Evolutionary conservation across 2,113 vertebrate species (phyloP), one percentile per base, ranked within the genome.

Genomic region (Turdus rufiventris): DNA sequence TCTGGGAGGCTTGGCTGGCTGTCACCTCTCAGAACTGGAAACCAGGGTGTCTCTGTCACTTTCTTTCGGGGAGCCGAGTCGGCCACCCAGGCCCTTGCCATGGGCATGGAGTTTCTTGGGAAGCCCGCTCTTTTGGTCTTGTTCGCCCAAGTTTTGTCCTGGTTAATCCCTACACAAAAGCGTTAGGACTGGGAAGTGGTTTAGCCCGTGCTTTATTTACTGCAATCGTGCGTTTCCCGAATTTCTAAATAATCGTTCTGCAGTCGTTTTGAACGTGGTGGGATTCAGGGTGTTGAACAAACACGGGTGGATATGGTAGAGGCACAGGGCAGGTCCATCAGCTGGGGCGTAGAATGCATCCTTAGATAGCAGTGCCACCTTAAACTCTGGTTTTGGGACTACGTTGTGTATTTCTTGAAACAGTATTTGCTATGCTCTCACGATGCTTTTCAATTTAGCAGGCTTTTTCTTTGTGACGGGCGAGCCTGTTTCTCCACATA

Each of bases 401-500:
- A 2, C 4, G 0, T 6, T 9, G 5, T 20, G 1, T 33, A 2
- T 79, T 62, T 54, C 5, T 57, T 57, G 38, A 61, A 56, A 36
- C 10, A 26, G 36, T 14, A 10, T 33, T 60, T 60, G 23, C 33
- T 42, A 0, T 43, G 25, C 21, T 60, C 0, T 56, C 45, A 7
- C 18, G 10, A 16, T 47, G 17, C 31, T 58, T 61, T 53, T 58
- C 24, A 48, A 4, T 62, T 21, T 42, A 65, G 25, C 16, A 7
- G 28, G 9, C 16, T 61, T 47, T 25, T 36, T 31, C n/a, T 43
- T 17, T 60, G 3, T 23, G 50, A 28, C 6, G 34, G 50, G 19
- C 4, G 5, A 28, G 8, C 19, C 10, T 54, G 2, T 72, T 76
- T 75, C 13, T 34, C 0, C 0, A 0, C 40, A 21, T 7, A 2